phyloP scores from a whole-genome alignment of 2,888 invertebrate genomes.

The Macrosoma leucophasiata region DNA sequence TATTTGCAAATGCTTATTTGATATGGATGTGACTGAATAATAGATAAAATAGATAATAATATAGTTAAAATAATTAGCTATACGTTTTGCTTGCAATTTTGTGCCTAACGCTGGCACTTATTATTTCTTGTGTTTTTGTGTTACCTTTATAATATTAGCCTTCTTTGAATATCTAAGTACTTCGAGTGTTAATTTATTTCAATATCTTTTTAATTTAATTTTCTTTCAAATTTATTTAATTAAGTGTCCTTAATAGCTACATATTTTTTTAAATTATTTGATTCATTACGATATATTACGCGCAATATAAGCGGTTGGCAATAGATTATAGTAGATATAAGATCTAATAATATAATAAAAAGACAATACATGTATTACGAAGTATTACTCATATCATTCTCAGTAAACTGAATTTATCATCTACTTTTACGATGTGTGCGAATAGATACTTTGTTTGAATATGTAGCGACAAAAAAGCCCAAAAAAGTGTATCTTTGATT shows the following conservation, averaged over 20 bases:
- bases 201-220: too few species aligned
- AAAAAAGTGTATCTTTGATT: too few species aligned
- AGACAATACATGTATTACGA: constrained; percentile 69
- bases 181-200: too few species aligned
- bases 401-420: constrained; percentile 27
- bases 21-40: constrained; percentile 69
- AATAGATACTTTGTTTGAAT: constrained; percentile 17
- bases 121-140: not conserved
- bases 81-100: constrained; percentile 32
- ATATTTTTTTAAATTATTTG: too few species aligned
- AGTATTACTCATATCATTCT: constrained; percentile 56
- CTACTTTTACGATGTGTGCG: constrained; percentile 13
- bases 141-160: constrained; percentile 3
- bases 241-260: too few species aligned
- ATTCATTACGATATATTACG: too few species aligned
- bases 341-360: constrained; percentile 40
- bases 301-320: constrained; percentile 29
- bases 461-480: constrained; percentile 19
- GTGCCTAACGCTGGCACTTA: constrained; percentile 16
- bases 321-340: constrained; percentile 42
- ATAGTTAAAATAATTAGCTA: constrained; percentile 29
- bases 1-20: constrained; percentile 52
- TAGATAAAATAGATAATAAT: constrained; percentile 46
- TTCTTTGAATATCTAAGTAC: too few species aligned
- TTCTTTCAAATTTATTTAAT: too few species aligned